phyloP scores from a whole-genome alignment of 2,888 invertebrate genomes.

The Corbicula japonica region DNA sequence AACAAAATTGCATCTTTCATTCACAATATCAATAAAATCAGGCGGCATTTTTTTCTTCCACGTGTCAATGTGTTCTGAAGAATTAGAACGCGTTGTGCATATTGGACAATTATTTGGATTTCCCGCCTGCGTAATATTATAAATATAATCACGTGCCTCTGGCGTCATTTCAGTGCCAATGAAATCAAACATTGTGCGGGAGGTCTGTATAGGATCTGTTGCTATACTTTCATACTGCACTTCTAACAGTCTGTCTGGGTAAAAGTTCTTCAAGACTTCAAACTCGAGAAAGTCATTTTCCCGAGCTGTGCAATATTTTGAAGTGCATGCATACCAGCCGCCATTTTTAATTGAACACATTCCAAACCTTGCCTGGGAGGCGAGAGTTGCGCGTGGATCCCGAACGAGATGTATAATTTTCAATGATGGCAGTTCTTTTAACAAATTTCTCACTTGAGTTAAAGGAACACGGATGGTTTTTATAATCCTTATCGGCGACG shows the following conservation, averaged over 20 bases:
- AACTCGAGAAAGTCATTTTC: constrained; percentile 55
- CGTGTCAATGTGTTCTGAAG: constrained; percentile 49
- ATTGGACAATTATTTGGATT: constrained; percentile 42
- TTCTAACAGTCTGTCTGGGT: constrained; percentile 45
- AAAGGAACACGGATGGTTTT: constrained; percentile 60
- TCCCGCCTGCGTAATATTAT: constrained; percentile 61
- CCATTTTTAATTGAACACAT: constrained; percentile 21
- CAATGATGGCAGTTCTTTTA: constrained; percentile 52
- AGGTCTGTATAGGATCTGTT: constrained; percentile 44
- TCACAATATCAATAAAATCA: constrained; percentile 32
- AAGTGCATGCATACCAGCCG: constrained; percentile 22
- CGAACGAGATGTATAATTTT: constrained; percentile 64
- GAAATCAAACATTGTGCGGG: constrained; percentile 57
- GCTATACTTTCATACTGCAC: constrained; percentile 64
- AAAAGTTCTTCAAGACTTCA: constrained; percentile 39
- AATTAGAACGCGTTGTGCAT: constrained; percentile 61
- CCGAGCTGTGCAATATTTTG: constrained; percentile 42
- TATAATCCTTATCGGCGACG: constrained; percentile 58
- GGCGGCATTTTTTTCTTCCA: constrained; percentile 50
- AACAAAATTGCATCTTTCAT: constrained; percentile 49
- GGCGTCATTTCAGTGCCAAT: constrained; percentile 56
- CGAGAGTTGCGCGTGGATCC: constrained; percentile 62
- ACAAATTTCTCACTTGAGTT: constrained; percentile 28
- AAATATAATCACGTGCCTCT: constrained; percentile 43
- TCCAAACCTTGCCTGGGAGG: constrained; percentile 45